Base-by-base conservation (phyloP, 1,140 invertebrate genomes). In the Musca vetustissima region DNA sequence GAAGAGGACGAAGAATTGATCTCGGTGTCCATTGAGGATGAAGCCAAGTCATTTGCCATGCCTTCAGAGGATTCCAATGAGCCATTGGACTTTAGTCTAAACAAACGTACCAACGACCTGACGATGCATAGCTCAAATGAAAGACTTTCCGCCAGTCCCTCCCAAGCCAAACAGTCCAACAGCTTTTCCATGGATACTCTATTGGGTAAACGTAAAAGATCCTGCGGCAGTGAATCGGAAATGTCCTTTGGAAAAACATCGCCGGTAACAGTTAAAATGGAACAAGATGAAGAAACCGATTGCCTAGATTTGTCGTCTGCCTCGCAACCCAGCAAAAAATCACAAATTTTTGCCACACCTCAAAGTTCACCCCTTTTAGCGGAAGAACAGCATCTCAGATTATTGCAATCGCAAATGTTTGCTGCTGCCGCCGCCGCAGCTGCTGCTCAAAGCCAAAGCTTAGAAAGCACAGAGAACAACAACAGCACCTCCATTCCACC, bases 361-460 rank as follows among this genome's bases (percentile, higher is more conserved):
- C 8, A n/a, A n/a, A 49, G 47, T 1, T 28, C 70, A 14, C n/a
- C 52, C 4, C 25, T 66, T 1, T 36, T 59, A 0, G 14, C 73
- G 1, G 74, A 78, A 55, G 74, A 78, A 65, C 75, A 77, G 11
- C 75, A 77, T 28, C 70, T 80, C 9, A 73, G 75, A 8, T 47
- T 80, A 47, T 64, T 80, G 66, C 78, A 78, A 52, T 78, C 76
- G n/a, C 78, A 80, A 61, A 80, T 80, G 78, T 78, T 80, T 47
- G 78, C 78, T 7, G 78, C 78, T 19, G 78, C 78, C 11, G 68
- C 71, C 1, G 78, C 76, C 0, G 78, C 78, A 1, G 77, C 77
- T 8, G 78, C 76, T 9, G 74, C 73, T 17, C 67, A 67, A 25
- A 66, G 32, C 36, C 22, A 68, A 69, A 57, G 14, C 66, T 52